Evolutionary conservation across 2,888 invertebrate species (phyloP).

Genomic region (Chouioia cunea): DNA sequence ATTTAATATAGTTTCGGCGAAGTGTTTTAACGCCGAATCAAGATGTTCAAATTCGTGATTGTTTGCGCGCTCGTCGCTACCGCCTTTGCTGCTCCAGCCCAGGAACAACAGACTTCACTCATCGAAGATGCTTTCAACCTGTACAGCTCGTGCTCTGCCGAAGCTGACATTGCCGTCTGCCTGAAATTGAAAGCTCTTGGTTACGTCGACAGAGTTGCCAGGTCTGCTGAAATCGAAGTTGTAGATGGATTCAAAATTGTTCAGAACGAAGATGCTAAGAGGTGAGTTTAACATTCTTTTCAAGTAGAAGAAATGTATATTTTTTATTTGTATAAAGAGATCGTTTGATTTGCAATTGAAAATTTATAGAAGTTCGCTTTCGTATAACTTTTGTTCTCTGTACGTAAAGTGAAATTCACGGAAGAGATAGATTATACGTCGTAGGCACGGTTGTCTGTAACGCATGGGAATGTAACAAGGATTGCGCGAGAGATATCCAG

Average conservation of each 20-base stretch:
- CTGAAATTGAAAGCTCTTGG: conserved; percentile 83
- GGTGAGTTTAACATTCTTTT: conserved; percentile 55
- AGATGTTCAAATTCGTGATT: conserved; percentile 63
- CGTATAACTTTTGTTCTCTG: too few species aligned
- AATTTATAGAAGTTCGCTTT: too few species aligned
- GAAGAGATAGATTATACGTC: too few species aligned
- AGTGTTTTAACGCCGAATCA: conserved; percentile 19
- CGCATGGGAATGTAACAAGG: too few species aligned
- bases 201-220: conserved; percentile 80
- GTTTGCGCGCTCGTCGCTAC: conserved; percentile 57
- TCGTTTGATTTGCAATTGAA: too few species aligned
- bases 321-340: too few species aligned
- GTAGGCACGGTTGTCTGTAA: too few species aligned
- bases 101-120: conserved; percentile 54
- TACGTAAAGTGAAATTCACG: too few species aligned
- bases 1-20: not conserved
- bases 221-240: conserved; percentile 70
- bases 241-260: conserved; percentile 69
- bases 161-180: conserved; percentile 78
- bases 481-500: too few species aligned
- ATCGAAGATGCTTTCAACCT: conserved; percentile 63
- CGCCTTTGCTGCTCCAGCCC: conserved; percentile 62
- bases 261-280: conserved; percentile 68
- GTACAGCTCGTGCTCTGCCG: conserved; percentile 73
- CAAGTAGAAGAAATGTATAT: too few species aligned